A percentile compares a stretch with the other conserved stretches of the same genome.
These are phyloP conservation scores for Sphyrna mokarran DNA, from an alignment of 2,113 vertebrate genomes.

Conservation along the genomic window DNA sequence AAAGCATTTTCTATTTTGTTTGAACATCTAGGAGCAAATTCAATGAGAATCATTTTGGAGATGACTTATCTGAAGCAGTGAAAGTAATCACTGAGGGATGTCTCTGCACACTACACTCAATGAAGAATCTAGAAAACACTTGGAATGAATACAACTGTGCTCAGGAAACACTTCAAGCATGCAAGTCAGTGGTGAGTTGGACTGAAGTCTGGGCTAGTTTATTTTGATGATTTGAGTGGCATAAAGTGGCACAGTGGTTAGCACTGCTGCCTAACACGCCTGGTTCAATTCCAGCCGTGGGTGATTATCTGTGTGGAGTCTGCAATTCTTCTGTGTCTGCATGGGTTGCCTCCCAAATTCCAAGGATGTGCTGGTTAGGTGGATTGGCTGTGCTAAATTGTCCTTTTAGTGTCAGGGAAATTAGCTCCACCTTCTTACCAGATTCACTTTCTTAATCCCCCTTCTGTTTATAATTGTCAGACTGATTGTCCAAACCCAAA, in stretches of 20 bases:
- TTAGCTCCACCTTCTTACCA: too few relatives aligned
- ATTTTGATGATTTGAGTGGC: background rate
- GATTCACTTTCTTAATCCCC: too few relatives aligned
- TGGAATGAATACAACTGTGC: constrained; percentile 54
- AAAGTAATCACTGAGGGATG: constrained; percentile 47
- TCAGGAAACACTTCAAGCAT: constrained; percentile 55
- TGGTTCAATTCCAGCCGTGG: too few relatives aligned
- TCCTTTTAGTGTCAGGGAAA: too few relatives aligned
- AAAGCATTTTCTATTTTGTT: background rate
- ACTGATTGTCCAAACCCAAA: too few relatives aligned
- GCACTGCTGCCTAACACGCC: too few relatives aligned
- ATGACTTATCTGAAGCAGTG: constrained; percentile 58
- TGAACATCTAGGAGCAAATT: constrained; percentile 42
- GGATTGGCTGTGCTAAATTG: too few relatives aligned
- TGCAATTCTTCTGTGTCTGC: too few relatives aligned
- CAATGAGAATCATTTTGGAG: constrained; percentile 44
- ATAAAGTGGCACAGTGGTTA: background rate
- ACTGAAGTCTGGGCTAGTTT: constrained; percentile 2
- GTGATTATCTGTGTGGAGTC: too few relatives aligned
- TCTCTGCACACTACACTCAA: constrained; percentile 46
- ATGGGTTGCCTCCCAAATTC: too few relatives aligned
- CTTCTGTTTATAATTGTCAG: too few relatives aligned
- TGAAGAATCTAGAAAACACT: constrained; percentile 52
- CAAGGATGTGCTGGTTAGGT: too few relatives aligned
- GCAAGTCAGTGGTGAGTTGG: constrained; percentile 51